Percentiles rank a stretch among this genome's conserved stretches.
Conservation (phyloP, 2,113 vertebrate genomes). For the Oplegnathus fasciatus region DNA sequence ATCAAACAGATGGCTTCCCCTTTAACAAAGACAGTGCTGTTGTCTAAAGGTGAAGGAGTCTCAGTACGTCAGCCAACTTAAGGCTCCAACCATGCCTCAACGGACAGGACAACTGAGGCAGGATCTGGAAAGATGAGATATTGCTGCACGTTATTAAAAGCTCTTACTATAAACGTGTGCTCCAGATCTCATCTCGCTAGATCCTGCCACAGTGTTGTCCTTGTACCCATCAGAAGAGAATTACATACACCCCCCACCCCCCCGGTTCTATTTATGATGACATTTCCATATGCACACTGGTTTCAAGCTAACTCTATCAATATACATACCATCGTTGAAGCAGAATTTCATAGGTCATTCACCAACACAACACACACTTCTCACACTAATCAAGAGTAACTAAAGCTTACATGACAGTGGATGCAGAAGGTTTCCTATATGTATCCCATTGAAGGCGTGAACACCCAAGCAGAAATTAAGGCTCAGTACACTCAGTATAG, state of each 20-base stretch:
- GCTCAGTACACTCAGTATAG: background rate
- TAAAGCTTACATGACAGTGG: constrained; percentile 8
- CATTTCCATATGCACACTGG: constrained; percentile 37
- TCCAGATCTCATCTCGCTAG: background rate
- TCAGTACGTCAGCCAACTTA: background rate
- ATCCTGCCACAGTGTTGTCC: constrained; percentile 13
- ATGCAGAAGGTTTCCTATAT: background rate
- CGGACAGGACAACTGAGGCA: background rate
- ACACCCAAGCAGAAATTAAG: constrained; percentile 24
- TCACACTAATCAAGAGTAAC: constrained; percentile 19
- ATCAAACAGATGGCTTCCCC: constrained; percentile 75
- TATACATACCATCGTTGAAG: constrained; percentile 3
- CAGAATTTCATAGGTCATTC: background rate
- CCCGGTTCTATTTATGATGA: constrained; percentile 25
- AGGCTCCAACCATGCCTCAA: background rate
- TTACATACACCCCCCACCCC: too few relatives aligned
- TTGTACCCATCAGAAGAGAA: constrained; percentile 31
- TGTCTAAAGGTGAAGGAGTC: constrained; percentile 6
- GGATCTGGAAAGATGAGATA: constrained; percentile 12
- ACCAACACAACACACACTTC: background rate
- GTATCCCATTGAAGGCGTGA: background rate
- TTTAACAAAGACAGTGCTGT: constrained; percentile 62
- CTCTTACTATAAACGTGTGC: background rate
- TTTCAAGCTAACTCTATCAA: background rate
- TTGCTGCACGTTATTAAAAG: background rate